Base-by-base conservation (phyloP, 2,113 vertebrate genomes). In the Dicentrarchus labrax region DNA sequence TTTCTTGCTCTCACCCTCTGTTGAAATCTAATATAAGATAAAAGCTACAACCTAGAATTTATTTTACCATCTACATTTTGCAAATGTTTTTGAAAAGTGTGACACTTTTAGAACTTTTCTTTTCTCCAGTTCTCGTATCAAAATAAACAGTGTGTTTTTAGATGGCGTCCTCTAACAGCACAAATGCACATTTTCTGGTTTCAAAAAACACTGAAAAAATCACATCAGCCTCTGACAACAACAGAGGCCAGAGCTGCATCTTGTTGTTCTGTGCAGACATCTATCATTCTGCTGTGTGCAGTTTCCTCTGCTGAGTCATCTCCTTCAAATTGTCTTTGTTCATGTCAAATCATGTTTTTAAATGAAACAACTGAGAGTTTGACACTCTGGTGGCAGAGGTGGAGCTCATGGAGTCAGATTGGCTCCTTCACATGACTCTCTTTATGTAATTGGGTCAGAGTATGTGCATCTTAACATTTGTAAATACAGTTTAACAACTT, bases 251-350 rank as follows among this genome's bases (percentile, higher is more conserved):
- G 60, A 78, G 56, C 72, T 78, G 80, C 76, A 79, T 74, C 61
- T 74, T 62, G 74, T 66, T 86, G 64, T 69, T 90, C 64, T 43
- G 39, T 57, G 19, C 64, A 83, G 73, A 75, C 76, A 75, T 77
- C 53, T 38, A 83, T 78, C 60, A 78, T 51, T 80, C 65, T 56
- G 45, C 64, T 21, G 48, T 71, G 69, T 76, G 66, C 39, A 22
- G 15, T 43, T 75, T 75, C 21, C 36, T 68, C 81, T 79, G 86
- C 84, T 86, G 84, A 88, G 51, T 88, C 85, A 86, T 85, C 48
- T 75, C 61, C 61, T 80, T 77, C 61, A 85, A 56, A 80, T 69
- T 53, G 68, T 72, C 60, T 84, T 71, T 24, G 41, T 68, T 65
- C 38, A 30, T 62, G 60, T 75, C 41, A 76, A 80, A 68, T 70